Conservation (phyloP, 2,888 invertebrate genomes). For the Pachycephus smyrnensis region DNA sequence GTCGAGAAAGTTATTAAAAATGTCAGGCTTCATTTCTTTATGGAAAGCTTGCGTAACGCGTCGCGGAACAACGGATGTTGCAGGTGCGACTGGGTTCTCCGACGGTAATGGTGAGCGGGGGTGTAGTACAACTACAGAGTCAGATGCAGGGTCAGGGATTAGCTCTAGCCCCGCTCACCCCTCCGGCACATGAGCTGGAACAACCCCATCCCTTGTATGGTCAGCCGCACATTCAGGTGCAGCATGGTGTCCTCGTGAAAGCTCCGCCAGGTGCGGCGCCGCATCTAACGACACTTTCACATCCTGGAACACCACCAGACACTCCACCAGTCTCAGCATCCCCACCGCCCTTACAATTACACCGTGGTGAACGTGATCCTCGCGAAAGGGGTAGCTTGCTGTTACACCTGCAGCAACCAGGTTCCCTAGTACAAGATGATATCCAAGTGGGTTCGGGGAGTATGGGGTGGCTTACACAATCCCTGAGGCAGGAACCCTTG, state of each 20-base stretch:
- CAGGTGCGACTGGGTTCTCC: slow-evolving; percentile 60
- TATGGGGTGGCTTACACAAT: slow-evolving; percentile 82
- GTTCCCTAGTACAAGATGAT: slow-evolving; percentile 50
- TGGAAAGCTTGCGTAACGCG: slow-evolving; percentile 20
- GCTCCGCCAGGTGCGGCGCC: slow-evolving; percentile 60
- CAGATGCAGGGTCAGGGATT: slow-evolving; percentile 49
- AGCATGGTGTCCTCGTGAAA: slow-evolving; percentile 62
- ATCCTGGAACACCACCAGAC: slow-evolving; percentile 88
- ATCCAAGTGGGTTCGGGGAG: slow-evolving; percentile 67
- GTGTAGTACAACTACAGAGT: slow-evolving; percentile 53
- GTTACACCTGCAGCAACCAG: slow-evolving; percentile 51
- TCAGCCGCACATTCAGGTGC: slow-evolving; percentile 62
- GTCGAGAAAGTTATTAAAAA: neutral
- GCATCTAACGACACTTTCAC: slow-evolving; percentile 59
- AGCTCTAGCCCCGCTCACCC: slow-evolving; percentile 69
- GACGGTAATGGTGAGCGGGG: slow-evolving; percentile 54
- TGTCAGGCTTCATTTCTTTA: neutral
- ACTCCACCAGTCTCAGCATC: slow-evolving; percentile 80
- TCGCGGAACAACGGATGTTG: slow-evolving; percentile 33
- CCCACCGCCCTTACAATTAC: slow-evolving; percentile 69
- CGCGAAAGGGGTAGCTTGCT: slow-evolving; percentile 50
- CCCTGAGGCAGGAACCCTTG: slow-evolving; percentile 80
- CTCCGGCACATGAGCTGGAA: slow-evolving; percentile 73
- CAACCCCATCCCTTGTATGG: slow-evolving; percentile 61
- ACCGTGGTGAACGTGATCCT: slow-evolving; percentile 53